Percentiles rank a stretch among this genome's conserved stretches.
Conservation (phyloP, 1,140 invertebrate genomes). For the Grapholita molesta region DNA sequence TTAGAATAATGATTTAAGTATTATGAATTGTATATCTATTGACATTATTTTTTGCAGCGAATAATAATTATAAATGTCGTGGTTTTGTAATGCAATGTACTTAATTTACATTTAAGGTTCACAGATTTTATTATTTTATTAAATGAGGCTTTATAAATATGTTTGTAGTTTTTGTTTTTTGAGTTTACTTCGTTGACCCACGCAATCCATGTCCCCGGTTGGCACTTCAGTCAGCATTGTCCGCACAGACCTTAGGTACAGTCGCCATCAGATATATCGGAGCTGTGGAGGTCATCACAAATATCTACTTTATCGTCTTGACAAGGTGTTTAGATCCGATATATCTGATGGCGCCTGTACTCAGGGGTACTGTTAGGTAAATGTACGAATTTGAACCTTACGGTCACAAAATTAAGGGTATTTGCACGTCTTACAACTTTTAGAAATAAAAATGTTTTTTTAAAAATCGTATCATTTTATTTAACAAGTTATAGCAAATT, state of each 20-base stretch:
- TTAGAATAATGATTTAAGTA: not conserved
- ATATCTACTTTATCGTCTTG: too few species aligned
- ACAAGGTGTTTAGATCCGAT: too few species aligned
- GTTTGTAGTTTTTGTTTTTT: not conserved
- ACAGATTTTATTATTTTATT: not conserved
- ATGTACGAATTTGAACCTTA: too few species aligned
- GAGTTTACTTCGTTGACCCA: too few species aligned
- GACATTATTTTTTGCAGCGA: not conserved
- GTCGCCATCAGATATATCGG: too few species aligned
- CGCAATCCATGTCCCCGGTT: too few species aligned
- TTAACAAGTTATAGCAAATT: not conserved
- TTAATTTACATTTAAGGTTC: not conserved
- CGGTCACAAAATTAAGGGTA: not conserved
- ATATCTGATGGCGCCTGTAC: too few species aligned
- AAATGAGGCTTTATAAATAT: not conserved
- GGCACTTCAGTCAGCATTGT: too few species aligned
- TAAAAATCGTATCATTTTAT: constrained; percentile 10
- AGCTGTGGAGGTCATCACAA: too few species aligned
- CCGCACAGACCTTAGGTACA: too few species aligned
- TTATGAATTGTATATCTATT: too few species aligned
- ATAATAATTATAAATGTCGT: not conserved
- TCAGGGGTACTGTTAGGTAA: too few species aligned
- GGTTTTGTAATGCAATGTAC: not conserved
- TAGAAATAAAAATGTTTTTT: not conserved
- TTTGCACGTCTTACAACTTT: not conserved